Conservation (phyloP, 2,888 invertebrate genomes). For the Hyalella azteca region DNA sequence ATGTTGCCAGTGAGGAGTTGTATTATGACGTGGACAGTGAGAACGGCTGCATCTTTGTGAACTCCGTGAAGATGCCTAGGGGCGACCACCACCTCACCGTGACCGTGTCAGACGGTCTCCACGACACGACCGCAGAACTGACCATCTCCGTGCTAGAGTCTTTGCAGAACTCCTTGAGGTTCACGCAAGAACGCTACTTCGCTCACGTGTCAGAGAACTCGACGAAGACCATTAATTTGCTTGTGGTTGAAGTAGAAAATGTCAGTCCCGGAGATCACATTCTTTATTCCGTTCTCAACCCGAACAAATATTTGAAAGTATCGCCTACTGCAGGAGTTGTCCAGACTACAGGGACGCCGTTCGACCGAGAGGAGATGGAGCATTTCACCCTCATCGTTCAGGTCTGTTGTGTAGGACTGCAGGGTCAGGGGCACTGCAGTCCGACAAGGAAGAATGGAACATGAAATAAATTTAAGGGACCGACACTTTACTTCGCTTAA, state of each 20-base stretch:
- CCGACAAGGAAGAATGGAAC: no score
- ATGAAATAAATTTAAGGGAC: no score
- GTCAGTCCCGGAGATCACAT: conserved; percentile 86
- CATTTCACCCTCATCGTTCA: conserved; percentile 84
- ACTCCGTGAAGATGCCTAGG: conserved; percentile 70
- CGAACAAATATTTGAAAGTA: conserved; percentile 66
- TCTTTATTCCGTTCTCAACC: conserved; percentile 84
- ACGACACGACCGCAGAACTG: conserved; percentile 74
- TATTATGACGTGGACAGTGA: conserved; percentile 76
- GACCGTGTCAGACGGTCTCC: conserved; percentile 78
- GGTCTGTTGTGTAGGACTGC: no score
- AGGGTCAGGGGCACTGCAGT: no score
- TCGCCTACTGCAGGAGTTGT: conserved; percentile 83
- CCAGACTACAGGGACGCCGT: conserved; percentile 77
- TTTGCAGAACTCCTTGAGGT: conserved; percentile 78
- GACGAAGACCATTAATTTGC: conserved; percentile 78
- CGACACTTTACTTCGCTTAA: no score
- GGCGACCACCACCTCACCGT: conserved; percentile 70
- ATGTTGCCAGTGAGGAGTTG: conserved; percentile 79
- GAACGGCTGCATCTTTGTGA: conserved; percentile 72
- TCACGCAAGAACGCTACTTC: conserved; percentile 79
- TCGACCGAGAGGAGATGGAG: conserved; percentile 86
- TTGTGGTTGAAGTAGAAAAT: conserved; percentile 87
- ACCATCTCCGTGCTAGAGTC: conserved; percentile 72
- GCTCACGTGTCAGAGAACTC: conserved; percentile 85